Evolutionary conservation across 2,888 invertebrate species (phyloP), one percentile per base, ranked within the genome.

Genomic region (Byasa hedistus): DNA sequence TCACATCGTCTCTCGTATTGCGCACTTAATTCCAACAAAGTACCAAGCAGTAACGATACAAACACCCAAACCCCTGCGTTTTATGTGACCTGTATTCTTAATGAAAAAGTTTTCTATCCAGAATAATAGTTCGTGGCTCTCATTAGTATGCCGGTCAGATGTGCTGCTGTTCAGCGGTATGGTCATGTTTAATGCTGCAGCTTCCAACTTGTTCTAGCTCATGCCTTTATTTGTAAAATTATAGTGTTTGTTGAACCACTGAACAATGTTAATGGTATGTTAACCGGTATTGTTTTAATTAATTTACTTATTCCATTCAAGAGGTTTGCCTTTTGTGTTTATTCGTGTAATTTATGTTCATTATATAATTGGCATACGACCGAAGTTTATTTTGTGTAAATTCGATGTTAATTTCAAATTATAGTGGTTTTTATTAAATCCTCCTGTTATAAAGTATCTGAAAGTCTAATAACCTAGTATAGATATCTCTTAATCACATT

Each of bases 11-110:
- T 79, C 80, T 74, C 68, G 75, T 72, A 77, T 75, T 76, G 74
- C 78, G 76, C 79, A 84, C 82, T 85, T 86, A 85, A 86, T 87
- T 85, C 82, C 79, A 82, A 81, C 80, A 82, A 82, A 85, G 81
- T 73, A 68, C 70, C 39, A 74, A 69, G 70, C 82, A 80, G 78
- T 75, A 78, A 79, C 77, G 72, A 71, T 83, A 79, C 76, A 76
- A 79, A 75, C 81, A 85, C 82, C 81, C 82, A 76, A 82, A 80
- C 81, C 79, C 81, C 80, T 82, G 80, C 79, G 82, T 83, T 82
- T 84, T 80, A 85, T 88, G 87, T 89, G 88, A 88, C 86, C 84
- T 81, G 89, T 87, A 87, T 89, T 59, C 77, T 86, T 84, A 85
- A 87, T 85, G 79, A 81, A 81, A 81, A n/a, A 80, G 81, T 62